These are phyloP conservation scores for Mus musculus DNA, from an alignment of 2,113 vertebrate genomes.

Conservation along the genomic window DNA sequence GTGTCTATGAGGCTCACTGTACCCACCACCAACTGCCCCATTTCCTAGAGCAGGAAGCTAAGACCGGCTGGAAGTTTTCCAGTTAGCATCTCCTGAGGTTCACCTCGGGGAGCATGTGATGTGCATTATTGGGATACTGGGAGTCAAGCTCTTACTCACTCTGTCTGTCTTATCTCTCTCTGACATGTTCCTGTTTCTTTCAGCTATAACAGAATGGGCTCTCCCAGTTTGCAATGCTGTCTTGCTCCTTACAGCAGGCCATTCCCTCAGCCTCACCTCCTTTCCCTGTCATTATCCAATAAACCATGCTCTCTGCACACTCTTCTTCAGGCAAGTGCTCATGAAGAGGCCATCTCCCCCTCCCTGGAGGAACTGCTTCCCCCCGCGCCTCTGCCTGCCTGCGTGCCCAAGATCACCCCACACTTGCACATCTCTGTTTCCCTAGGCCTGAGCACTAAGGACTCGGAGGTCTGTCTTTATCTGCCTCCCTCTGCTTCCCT, in stretches of 20 bases:
- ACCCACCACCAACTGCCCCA: rapidly evolving
- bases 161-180: neutral
- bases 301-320: too few relatives aligned
- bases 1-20: neutral
- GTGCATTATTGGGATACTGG: neutral
- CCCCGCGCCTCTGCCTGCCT: rapidly evolving
- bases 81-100: neutral
- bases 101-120: rapidly evolving
- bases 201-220: neutral
- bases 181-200: neutral
- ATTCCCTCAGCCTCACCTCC: too few relatives aligned
- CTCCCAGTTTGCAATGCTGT: neutral
- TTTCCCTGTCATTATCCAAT: neutral
- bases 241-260: neutral
- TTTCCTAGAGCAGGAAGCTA: neutral
- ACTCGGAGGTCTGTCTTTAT: rapidly evolving
- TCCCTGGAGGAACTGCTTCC: neutral
- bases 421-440: neutral
- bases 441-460: rapidly evolving
- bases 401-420: rapidly evolving
- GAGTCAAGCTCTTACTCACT: neutral
- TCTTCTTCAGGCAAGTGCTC: neutral
- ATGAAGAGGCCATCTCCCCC: too few relatives aligned
- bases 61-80: neutral
- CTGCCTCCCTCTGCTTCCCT: neutral